phyloP scores from a whole-genome alignment of 2,888 invertebrate species.

The Drosophila melanocephala region DNA sequence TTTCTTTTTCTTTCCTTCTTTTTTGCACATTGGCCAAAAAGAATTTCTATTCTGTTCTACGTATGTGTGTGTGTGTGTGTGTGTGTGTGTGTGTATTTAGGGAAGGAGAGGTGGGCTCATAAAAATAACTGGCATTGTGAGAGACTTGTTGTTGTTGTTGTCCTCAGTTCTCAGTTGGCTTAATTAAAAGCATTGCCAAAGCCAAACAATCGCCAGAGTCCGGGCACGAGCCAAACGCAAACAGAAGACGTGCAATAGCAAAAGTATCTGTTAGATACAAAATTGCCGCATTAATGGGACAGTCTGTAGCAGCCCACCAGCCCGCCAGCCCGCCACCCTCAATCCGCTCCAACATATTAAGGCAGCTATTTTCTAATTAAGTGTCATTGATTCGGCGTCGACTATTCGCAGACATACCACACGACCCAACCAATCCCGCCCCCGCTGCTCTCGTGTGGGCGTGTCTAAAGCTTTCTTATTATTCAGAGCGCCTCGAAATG shows the following conservation, averaged over 20 bases:
- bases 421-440: background rate
- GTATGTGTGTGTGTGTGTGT: background rate
- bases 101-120: slow-evolving; percentile 41
- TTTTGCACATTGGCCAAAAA: slow-evolving; percentile 50
- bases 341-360: background rate
- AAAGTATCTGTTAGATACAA: slow-evolving; percentile 70
- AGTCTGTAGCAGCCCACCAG: background rate
- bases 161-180: slow-evolving; percentile 40
- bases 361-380: slow-evolving; percentile 74
- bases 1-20: slow-evolving; percentile 2
- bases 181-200: slow-evolving; percentile 74
- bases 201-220: slow-evolving; percentile 59
- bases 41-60: slow-evolving; percentile 38
- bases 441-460: slow-evolving; percentile 7
- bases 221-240: slow-evolving; percentile 53
- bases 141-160: slow-evolving; percentile 25
- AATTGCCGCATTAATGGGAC: slow-evolving; percentile 63
- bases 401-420: slow-evolving; percentile 9
- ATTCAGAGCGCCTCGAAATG: slow-evolving; percentile 47
- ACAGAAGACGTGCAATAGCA: slow-evolving; percentile 47
- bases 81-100: background rate
- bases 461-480: slow-evolving; percentile 36
- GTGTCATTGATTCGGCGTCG: slow-evolving; percentile 75
- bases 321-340: background rate
- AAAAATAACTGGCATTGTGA: slow-evolving; percentile 59